Base-by-base conservation (phyloP, 2,797 vertebrate species). In the Darevskia nairensis region DNA sequence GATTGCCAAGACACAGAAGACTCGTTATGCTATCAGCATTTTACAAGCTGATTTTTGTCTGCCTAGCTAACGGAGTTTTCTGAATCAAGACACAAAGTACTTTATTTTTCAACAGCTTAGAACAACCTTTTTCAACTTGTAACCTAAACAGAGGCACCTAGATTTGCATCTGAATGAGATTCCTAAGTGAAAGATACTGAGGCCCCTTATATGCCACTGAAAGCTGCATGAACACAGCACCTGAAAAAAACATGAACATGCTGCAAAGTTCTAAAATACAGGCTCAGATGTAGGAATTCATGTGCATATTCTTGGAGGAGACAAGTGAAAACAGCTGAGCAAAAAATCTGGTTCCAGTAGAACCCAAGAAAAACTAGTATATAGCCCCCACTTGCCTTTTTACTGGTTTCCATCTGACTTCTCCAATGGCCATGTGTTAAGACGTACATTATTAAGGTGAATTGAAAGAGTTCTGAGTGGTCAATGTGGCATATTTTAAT, bases 31-130 rank as follows among this genome's bases (percentile, higher is more conserved):
- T 1, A 83, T 27, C 80, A 66, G 23, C 19, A 21, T 32, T n/a
- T 84, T 81, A 83, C 29, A 2, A 84, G 77, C 61, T 81, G 61
- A 55, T 82, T 92, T 92, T 90, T 90, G 82, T 84, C 59, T 90
- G 23, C 64, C 55, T 13, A 80, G 64, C 61, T 35, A 89, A 75
- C 41, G 8, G 6, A 4, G 25, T 86, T 90, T 59, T 82, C 21
- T 50, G 85, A 80, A n/a, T 81, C 64, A 27, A 92, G 72, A 88
- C 50, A 17, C 64, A 90, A 80, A 21, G 23, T 80, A 88, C 84
- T 69, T 79, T 80, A 13, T 35, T 92, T 92, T 87, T 83, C 64
- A 89, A 72, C 39, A 89, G 74, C 27, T 25, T 61, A 25, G 9
- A 32, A 83, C 91, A 93, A 23, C 35, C 21, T 93, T 91, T 85